A percentile compares a stretch with the other conserved stretches of the same genome.
Evolutionary conservation across 2,113 vertebrate species (phyloP).

Genomic region (Ctenodactylus gundi): DNA sequence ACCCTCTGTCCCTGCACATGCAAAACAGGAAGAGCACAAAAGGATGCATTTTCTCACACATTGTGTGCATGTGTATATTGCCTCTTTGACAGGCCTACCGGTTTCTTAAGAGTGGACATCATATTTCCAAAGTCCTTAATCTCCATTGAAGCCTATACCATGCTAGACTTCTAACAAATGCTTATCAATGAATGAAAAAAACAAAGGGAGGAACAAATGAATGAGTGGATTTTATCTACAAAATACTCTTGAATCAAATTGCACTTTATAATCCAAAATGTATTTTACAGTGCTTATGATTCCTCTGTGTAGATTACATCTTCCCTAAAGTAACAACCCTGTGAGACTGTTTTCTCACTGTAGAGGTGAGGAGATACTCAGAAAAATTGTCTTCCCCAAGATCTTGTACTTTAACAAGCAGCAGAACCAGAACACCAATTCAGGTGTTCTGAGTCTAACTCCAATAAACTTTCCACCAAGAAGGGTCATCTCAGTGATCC

Average conservation of each 20-base stretch:
- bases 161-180: background rate
- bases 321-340: background rate
- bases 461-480: conserved; percentile 20
- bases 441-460: background rate
- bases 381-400: background rate
- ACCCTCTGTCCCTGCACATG: background rate
- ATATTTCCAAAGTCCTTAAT: background rate
- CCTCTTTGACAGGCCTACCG: background rate
- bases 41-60: background rate
- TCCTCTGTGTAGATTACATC: background rate
- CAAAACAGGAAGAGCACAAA: background rate
- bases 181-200: background rate
- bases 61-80: background rate
- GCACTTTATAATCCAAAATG: background rate
- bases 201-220: background rate
- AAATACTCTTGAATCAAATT: background rate
- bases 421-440: background rate
- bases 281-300: background rate
- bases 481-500: background rate
- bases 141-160: background rate
- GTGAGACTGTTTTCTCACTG: background rate
- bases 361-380: background rate
- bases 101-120: background rate
- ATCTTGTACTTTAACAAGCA: background rate
- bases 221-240: background rate